phyloP scores from a whole-genome alignment of 1,140 invertebrate genomes.

The Chymomyza costata region DNA sequence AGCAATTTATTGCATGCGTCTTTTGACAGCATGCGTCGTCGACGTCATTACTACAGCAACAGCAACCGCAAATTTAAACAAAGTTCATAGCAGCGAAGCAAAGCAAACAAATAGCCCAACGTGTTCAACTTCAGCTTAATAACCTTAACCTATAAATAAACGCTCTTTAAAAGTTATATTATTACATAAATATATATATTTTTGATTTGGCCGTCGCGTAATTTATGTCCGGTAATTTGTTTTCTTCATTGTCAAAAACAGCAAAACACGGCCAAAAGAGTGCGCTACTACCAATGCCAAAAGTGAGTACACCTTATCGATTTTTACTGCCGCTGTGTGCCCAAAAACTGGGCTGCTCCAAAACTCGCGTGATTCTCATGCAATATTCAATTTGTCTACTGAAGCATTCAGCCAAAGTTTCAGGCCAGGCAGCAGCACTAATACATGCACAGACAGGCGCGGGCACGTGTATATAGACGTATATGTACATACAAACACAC shows the following conservation, averaged over 20 bases:
- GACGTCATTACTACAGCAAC: slow-evolving; percentile 7
- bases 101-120: slow-evolving; percentile 17
- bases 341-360: slow-evolving; percentile 26
- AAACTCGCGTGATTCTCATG: slow-evolving; percentile 63
- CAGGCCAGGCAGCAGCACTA: neutral
- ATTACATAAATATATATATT: slow-evolving; percentile 9
- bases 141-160: slow-evolving; percentile 4
- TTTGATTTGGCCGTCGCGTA: slow-evolving; percentile 2
- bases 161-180: no score
- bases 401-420: slow-evolving; percentile 6
- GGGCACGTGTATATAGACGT: neutral
- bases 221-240: slow-evolving; percentile 2
- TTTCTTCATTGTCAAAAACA: slow-evolving; percentile 9
- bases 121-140: slow-evolving; percentile 27
- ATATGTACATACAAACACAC: slow-evolving; percentile 8
- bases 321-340: slow-evolving; percentile 39
- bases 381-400: slow-evolving; percentile 44
- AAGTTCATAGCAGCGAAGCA: slow-evolving; percentile 34
- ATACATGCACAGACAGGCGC: slow-evolving; percentile 6
- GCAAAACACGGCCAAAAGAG: slow-evolving; percentile 13
- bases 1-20: slow-evolving; percentile 19
- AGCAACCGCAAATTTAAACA: slow-evolving; percentile 8
- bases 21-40: slow-evolving; percentile 18
- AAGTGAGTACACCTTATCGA: slow-evolving; percentile 61
- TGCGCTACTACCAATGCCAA: slow-evolving; percentile 34